phyloP scores from a whole-genome alignment of 2,113 vertebrate species.

The Anoplopoma fimbria region DNA sequence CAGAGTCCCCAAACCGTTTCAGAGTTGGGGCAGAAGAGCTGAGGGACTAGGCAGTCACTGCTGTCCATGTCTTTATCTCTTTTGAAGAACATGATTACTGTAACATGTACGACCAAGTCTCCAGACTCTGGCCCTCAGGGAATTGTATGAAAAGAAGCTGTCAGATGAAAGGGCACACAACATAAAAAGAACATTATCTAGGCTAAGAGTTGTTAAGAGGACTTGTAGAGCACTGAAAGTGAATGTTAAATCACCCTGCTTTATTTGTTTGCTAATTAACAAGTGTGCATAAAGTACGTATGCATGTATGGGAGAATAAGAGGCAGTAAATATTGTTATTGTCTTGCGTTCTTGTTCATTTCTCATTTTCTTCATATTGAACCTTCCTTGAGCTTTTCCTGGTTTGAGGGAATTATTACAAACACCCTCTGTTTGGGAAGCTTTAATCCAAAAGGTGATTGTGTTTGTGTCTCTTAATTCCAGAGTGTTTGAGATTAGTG shows the following conservation, averaged over 20 bases:
- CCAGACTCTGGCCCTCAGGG: constrained; percentile 58
- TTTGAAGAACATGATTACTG: constrained; percentile 70
- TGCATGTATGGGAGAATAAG: not conserved
- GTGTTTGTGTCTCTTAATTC: constrained; percentile 73
- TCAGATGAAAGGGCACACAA: constrained; percentile 72
- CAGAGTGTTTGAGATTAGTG: constrained; percentile 77
- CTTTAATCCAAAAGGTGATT: constrained; percentile 72
- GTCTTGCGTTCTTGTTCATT: not conserved
- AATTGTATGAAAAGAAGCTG: constrained; percentile 67
- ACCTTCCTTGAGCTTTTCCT: constrained; percentile 12
- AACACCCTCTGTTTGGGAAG: constrained; percentile 31
- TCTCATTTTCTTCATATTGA: not conserved
- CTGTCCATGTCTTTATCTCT: constrained; percentile 71
- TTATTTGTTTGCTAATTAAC: constrained; percentile 24
- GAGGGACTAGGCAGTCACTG: constrained; percentile 42
- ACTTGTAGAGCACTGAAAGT: constrained; percentile 32
- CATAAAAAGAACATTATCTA: constrained; percentile 71
- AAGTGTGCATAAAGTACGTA: not conserved
- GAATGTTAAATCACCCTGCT: constrained; percentile 25
- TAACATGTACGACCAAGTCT: constrained; percentile 64
- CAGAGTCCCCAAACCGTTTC: constrained; percentile 74
- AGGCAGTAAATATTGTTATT: not conserved
- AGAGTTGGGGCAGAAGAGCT: constrained; percentile 37
- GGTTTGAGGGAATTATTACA: constrained; percentile 53
- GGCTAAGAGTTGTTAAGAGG: constrained; percentile 57